Conservation (phyloP, 2,888 invertebrate genomes). For the Drosophila acutilabella region DNA sequence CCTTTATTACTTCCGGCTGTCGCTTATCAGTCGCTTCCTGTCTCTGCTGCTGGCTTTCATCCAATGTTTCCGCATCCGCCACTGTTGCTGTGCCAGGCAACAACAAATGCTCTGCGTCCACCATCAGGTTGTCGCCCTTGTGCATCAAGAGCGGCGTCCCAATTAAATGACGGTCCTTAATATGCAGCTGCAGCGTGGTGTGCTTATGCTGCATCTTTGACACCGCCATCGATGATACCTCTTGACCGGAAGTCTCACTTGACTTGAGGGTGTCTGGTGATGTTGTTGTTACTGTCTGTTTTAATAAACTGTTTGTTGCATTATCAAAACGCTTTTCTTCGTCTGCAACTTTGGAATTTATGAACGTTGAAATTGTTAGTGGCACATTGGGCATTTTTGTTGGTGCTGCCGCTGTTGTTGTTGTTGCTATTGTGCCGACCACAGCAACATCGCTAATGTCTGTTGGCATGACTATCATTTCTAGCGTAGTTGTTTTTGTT, state of each 20-base stretch:
- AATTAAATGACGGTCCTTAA: constrained; percentile 84
- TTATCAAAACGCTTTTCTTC: constrained; percentile 36
- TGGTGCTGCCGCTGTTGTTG: constrained; percentile 28
- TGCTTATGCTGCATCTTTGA: constrained; percentile 68
- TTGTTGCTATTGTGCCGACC: constrained; percentile 36
- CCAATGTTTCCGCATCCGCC: constrained; percentile 69
- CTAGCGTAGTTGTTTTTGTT: constrained; percentile 11
- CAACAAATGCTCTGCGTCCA: constrained; percentile 80
- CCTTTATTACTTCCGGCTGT: constrained; percentile 74
- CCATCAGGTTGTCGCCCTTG: constrained; percentile 83
- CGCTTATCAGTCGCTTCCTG: constrained; percentile 57
- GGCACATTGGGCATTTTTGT: constrained; percentile 47
- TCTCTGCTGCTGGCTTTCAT: constrained; percentile 60
- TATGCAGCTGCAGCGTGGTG: constrained; percentile 79
- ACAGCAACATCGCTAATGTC: constrained; percentile 65
- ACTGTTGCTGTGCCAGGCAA: constrained; percentile 71
- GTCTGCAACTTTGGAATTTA: constrained; percentile 48
- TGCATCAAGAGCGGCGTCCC: constrained; percentile 84
- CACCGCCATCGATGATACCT: constrained; percentile 16
- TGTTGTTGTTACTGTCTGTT: constrained; percentile 43
- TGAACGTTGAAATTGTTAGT: constrained; percentile 58
- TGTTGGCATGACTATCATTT: constrained; percentile 48
- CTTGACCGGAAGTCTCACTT: constrained; percentile 66
- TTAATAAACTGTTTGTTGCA: constrained; percentile 66
- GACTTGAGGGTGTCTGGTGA: constrained; percentile 22